Base-by-base conservation (phyloP, 2,888 invertebrate genomes). In the Nysson spinosus region DNA sequence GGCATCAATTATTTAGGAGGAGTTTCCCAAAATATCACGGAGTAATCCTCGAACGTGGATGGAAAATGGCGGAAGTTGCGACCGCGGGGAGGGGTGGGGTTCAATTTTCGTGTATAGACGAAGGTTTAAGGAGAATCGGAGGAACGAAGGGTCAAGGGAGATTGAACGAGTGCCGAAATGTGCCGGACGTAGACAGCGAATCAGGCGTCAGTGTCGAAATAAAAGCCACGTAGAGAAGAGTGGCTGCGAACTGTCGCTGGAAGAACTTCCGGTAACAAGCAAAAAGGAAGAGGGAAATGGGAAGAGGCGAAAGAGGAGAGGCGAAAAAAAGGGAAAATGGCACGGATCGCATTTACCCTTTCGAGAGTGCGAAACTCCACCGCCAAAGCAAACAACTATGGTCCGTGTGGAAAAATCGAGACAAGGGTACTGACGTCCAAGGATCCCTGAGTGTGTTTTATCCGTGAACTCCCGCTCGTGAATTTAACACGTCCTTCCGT, bases 331-430 rank as follows among this genome's bases (percentile, higher is more conserved):
- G 39, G 39, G 24, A 30, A 22, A 22, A 20, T 11, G 14, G n/a
- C 28, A 11, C 11, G 24, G 32, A 20, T 61, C 24, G 39, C 37
- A 14, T 60, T 66, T 57, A 43, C 43, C 17, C 20, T 62, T 20
- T 11, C 37, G 12, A 30, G 30, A 30, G 42, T 19, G 34, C 19
- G 43, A 43, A 46, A 62, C 28, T 50, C 55, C 24, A n/a, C 46
- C 2, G 14, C n/a, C 14, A 24, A 20, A 28, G 44, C 22, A 67
- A 67, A 58, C 63, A 67, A 39, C 43, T 35, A 4, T 4, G 9
- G 2, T 12, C n/a, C 1, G 6, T 7, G 14, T 2, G 6, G 9
- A 22, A 40, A 14, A 4, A 24, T 24, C n/a, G n/a, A 40, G 6
- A 17, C 4, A 28, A 7, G 9, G 4, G n/a, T 11, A 12, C 35